These are phyloP conservation scores for Schizaphis graminum DNA, from an alignment of 2,888 invertebrate genomes.

Conservation along the genomic window DNA sequence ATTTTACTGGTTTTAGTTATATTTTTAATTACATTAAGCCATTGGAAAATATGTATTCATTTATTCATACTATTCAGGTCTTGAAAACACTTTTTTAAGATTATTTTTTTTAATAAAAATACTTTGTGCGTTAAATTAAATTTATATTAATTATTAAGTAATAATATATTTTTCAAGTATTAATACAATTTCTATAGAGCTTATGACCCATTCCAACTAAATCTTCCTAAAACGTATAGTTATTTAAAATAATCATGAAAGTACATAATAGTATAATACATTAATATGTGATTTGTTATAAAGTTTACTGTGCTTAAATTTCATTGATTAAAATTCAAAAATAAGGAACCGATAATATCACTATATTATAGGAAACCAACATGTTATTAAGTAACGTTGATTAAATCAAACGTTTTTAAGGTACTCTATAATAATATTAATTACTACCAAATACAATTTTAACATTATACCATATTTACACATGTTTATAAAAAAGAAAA, in stretches of 20 bases:
- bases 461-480: not conserved
- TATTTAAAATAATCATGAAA: not conserved
- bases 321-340: not conserved
- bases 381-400: too few relatives aligned
- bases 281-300: not conserved
- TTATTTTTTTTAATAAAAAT: not conserved
- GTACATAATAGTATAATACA: too few relatives aligned
- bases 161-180: not conserved
- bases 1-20: not conserved
- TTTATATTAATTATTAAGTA: not conserved
- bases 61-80: not conserved
- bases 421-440: too few relatives aligned
- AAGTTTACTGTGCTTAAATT: not conserved
- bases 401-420: not conserved
- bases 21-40: not conserved
- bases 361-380: too few relatives aligned
- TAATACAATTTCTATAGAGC: not conserved
- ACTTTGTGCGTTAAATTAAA: not conserved
- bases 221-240: not conserved
- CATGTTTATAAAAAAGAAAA: not conserved
- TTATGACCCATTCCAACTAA: not conserved
- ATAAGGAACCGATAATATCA: not conserved
- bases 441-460: not conserved
- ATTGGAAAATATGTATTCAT: not conserved
- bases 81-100: not conserved